Conservation (phyloP, 2,797 vertebrate species). For the Denticeps clupeoides region DNA sequence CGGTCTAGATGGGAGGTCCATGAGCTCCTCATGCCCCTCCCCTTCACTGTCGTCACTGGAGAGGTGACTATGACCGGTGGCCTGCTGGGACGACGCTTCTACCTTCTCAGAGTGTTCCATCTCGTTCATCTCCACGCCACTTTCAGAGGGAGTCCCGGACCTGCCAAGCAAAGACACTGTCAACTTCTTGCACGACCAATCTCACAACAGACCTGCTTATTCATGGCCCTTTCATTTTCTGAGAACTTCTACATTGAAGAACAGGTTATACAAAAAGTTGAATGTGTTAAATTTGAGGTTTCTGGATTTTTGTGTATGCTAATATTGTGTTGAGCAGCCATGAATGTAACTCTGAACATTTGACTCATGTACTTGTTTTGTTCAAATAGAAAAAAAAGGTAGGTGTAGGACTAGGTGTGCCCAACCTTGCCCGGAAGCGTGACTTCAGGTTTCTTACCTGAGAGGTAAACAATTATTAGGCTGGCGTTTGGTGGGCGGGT, state of each 20-base stretch:
- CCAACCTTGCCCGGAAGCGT: too few species aligned
- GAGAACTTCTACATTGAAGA: too few species aligned
- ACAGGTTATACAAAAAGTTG: too few species aligned
- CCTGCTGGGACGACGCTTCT: constrained; percentile 45
- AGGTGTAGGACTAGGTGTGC: too few species aligned
- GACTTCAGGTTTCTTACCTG: constrained; percentile 52
- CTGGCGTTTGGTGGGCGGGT: constrained; percentile 42
- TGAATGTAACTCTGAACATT: too few species aligned
- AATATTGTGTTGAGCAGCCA: too few species aligned
- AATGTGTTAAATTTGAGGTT: too few species aligned
- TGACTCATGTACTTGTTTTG: not conserved
- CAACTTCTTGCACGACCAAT: not conserved
- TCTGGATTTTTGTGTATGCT: too few species aligned
- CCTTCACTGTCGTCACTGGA: constrained; percentile 72
- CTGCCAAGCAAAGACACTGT: constrained; percentile 33
- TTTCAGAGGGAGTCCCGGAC: constrained; percentile 52
- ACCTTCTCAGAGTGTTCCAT: constrained; percentile 34
- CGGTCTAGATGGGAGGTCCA: constrained; percentile 54
- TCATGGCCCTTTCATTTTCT: not conserved
- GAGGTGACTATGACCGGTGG: constrained; percentile 51
- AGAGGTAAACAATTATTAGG: constrained; percentile 42
- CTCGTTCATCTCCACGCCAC: constrained; percentile 44
- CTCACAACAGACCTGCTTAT: not conserved
- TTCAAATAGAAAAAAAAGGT: too few species aligned
- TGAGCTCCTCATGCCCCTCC: constrained; percentile 47